Evolutionary conservation across 2,888 invertebrate species (phyloP), one percentile per base, ranked within the genome.

Genomic region (Metellina segmentata): DNA sequence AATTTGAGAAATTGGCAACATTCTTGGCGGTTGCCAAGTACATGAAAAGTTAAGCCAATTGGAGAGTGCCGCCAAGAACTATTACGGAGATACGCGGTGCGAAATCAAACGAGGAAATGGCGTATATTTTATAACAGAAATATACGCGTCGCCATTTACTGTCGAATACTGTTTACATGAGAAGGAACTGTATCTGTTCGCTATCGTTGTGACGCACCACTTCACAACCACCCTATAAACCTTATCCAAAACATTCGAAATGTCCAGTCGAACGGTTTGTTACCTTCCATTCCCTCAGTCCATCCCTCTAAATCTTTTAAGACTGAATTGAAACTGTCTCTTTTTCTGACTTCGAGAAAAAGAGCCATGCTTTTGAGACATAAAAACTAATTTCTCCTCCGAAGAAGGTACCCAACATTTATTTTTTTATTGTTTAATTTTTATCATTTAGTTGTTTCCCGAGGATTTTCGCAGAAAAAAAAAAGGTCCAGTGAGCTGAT

Each of bases 321-420:
- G 61, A 61, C 16, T 61, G 61, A 61, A 61, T 61, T 16, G 61
- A 61, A 61, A 7, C 61, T 11, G 34, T 34, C 34, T 34, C 61
- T 16, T 16, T 61, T 16, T 61, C 61, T 16, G 16, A 61, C 61
- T 5, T 5, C 6, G 61, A 61, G 9, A 16, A 61, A 61, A 61
- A 61, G 9, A 11, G 5, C 16, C 61, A 11, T 34, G 34, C 34
- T 16, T 8, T 61, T 9, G 61, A 16, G 61, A 61, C 61, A 11
- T 61, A 61, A 78, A 85, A 85, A 85, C 85, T 85, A 75, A 85
- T 85, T 53, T 85, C 53, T 75, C 53, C 19, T 51, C n/a, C 8
- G n/a, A 52, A 78, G 2, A 11, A 85, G 83, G 34, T 61, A 53
- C 48, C n/a, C 75, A 20, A 48, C 34, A 85, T 75, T 85, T 81